Evolutionary conservation across 2,888 invertebrate genomes (phyloP).

Genomic region (Lasioglossum leucozonium): DNA sequence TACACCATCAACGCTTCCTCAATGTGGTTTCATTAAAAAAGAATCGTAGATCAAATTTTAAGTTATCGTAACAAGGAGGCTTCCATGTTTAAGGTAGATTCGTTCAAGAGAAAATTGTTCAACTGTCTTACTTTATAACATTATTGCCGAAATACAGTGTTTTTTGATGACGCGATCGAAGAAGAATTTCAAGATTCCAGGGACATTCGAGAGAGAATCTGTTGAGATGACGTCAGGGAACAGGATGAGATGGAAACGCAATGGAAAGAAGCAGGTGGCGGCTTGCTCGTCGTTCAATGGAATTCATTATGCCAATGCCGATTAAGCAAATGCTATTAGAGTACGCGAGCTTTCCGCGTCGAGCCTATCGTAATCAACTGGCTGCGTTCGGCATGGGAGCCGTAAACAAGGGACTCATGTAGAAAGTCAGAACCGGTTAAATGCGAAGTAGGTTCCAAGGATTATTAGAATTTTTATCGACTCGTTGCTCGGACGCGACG

Average conservation of each 20-base stretch:
- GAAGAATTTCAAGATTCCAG: conserved; percentile 25
- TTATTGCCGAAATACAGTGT: no score
- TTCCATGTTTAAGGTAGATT: background rate
- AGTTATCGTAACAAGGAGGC: background rate
- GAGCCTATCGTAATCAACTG: conserved; percentile 37
- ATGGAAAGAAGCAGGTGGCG: background rate
- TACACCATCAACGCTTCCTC: background rate
- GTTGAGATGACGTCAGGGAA: background rate
- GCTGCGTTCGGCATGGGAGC: background rate
- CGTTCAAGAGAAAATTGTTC: background rate
- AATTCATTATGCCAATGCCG: conserved; percentile 68
- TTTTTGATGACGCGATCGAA: background rate
- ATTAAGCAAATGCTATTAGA: conserved; percentile 68
- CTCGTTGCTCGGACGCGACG: background rate
- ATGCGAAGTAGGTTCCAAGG: background rate
- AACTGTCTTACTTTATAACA: background rate
- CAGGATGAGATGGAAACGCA: background rate
- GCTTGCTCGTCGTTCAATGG: background rate
- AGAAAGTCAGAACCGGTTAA: conserved; percentile 18
- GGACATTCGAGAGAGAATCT: background rate
- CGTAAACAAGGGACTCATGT: background rate
- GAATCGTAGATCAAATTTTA: background rate
- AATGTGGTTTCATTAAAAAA: background rate
- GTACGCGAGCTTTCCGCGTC: conserved; percentile 70
- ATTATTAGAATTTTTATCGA: conserved; percentile 8